These are phyloP conservation scores for Trichacis sp. DNA, from an alignment of 2,888 invertebrate species.

Conservation along the genomic window DNA sequence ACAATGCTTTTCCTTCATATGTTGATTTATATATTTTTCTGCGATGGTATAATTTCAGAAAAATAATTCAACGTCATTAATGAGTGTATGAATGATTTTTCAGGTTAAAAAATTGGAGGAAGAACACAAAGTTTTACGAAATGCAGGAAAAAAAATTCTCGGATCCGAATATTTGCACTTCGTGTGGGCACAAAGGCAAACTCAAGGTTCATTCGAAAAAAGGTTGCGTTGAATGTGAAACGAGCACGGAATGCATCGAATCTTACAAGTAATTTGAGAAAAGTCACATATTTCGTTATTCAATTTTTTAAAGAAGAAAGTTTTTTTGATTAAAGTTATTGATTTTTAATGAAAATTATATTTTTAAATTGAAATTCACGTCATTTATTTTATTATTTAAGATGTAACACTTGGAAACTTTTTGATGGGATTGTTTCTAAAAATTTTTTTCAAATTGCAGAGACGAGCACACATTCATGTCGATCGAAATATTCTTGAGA, in stretches of 20 bases:
- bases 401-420: no score
- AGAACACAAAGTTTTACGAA: conserved; percentile 72
- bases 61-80: no score
- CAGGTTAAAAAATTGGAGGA: conserved; percentile 77
- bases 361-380: no score
- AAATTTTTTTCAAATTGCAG: conserved; percentile 65
- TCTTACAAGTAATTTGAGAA: conserved; percentile 73
- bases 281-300: no score
- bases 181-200: conserved; percentile 81
- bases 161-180: conserved; percentile 76
- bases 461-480: conserved; percentile 74
- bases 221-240: conserved; percentile 78
- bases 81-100: conserved; percentile 19
- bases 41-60: no score
- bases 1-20: no score
- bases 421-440: not conserved
- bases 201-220: conserved; percentile 73
- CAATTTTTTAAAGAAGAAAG: no score
- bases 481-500: conserved; percentile 78
- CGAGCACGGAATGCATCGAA: conserved; percentile 74
- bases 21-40: no score
- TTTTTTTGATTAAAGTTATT: no score
- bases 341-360: no score
- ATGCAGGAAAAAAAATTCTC: conserved; percentile 71
- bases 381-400: no score